Conservation (phyloP, 2,888 invertebrate genomes). For the Branchipolynoe longqiensis region DNA sequence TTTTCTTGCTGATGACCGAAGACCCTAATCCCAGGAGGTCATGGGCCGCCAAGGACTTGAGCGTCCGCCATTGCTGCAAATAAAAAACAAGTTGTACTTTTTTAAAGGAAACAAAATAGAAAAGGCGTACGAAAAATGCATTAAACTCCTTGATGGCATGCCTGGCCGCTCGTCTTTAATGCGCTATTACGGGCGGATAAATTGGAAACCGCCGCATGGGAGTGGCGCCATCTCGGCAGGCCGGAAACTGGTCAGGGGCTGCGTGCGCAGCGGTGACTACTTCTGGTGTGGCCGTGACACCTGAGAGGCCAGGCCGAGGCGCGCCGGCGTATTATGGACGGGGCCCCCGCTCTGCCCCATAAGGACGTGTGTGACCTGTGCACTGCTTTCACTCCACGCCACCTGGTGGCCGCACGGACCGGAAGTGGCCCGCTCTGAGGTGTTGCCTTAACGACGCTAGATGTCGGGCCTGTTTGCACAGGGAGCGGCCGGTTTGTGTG, state of each 20-base stretch:
- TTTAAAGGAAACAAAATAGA: background rate
- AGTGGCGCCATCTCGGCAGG: background rate
- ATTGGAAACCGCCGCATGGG: background rate
- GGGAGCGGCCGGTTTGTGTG: background rate
- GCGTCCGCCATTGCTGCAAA: too few relatives aligned
- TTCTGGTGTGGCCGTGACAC: background rate
- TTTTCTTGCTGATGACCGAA: too few relatives aligned
- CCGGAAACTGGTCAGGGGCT: background rate
- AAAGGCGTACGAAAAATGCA: background rate
- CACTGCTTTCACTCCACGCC: too few relatives aligned
- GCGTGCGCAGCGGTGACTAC: background rate
- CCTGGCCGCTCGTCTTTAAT: background rate
- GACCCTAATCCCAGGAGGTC: too few relatives aligned
- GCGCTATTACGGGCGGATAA: background rate
- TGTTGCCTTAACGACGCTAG: background rate
- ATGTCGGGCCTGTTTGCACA: background rate
- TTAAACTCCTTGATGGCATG: background rate
- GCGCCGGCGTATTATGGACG: background rate
- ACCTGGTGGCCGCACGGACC: too few relatives aligned
- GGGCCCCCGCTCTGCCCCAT: background rate
- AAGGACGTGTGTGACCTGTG: background rate
- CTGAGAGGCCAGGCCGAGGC: background rate
- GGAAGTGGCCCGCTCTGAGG: background rate
- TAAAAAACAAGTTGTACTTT: too few relatives aligned
- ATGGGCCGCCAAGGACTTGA: too few relatives aligned